Conservation (phyloP, 2,888 invertebrate species). For the Tachystola acroxantha region DNA sequence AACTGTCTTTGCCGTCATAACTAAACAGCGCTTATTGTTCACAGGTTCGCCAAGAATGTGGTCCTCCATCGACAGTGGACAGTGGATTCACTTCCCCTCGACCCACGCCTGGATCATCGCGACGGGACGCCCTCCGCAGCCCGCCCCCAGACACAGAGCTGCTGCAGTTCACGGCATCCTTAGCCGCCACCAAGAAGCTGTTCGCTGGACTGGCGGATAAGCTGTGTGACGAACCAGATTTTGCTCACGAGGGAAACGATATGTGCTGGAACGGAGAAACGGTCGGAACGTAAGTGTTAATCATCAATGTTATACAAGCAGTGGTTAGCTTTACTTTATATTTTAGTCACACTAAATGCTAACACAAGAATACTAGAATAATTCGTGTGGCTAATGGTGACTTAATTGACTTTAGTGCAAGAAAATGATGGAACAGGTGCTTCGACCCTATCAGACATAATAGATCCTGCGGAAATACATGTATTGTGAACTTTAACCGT, state of each 20-base stretch:
- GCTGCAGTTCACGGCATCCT: slow-evolving; percentile 80
- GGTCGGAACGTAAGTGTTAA: slow-evolving; percentile 85
- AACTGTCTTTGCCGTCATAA: neutral
- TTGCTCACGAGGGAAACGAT: slow-evolving; percentile 81
- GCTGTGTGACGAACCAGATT: slow-evolving; percentile 85
- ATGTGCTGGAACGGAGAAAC: slow-evolving; percentile 91
- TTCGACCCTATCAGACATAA: too few relatives aligned
- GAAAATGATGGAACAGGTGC: too few relatives aligned
- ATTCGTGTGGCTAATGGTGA: too few relatives aligned
- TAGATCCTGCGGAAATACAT: too few relatives aligned
- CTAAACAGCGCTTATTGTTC: neutral
- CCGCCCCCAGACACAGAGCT: slow-evolving; percentile 82
- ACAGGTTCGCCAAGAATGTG: slow-evolving; percentile 66
- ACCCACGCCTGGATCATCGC: slow-evolving; percentile 38
- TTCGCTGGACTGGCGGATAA: slow-evolving; percentile 90
- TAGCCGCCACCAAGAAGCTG: slow-evolving; percentile 87
- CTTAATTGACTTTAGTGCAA: too few relatives aligned
- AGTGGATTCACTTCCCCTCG: slow-evolving; percentile 28
- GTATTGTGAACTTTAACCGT: too few relatives aligned
- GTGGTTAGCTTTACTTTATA: neutral
- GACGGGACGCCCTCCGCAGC: slow-evolving; percentile 68
- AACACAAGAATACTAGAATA: too few relatives aligned
- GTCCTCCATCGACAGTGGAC: slow-evolving; percentile 53
- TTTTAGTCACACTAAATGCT: neutral
- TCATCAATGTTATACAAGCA: neutral